Base-by-base conservation (phyloP, 2,113 vertebrate genomes). In the Anthoscopus minutus region DNA sequence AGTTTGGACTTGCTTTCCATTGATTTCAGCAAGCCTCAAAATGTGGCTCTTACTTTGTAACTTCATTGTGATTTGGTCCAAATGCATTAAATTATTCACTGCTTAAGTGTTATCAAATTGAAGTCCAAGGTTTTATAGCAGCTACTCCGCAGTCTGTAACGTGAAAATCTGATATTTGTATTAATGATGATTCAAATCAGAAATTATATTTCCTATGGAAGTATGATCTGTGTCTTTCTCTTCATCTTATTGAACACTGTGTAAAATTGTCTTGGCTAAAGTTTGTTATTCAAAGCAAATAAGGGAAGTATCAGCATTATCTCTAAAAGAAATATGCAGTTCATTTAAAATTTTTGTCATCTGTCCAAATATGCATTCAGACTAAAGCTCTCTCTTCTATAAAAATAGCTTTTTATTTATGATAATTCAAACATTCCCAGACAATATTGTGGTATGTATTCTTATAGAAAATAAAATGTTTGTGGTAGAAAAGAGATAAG, bases 351-450 rank as follows among this genome's bases (percentile, higher is more conserved):
- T 84, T 93, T 31, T 89, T 96, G 88, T 78, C 37, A 71, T 84
- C 22, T 66, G 33, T 89, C 89, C 83, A 94, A 90, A 64, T 61
- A 93, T 37, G 42, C 42, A 69, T 89, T 74, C 12, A 53, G 27
- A 78, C 54, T 40, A 37, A 93, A 74, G 3, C 48, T n/a, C 35
- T 18, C 9, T 35, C 10, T 65, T 74, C 28, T 79, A 79, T 50
- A 89, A 93, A 95, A 91, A 93, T 76, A 93, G 33, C 21, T 81
- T 85, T 69, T 16, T 84, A 92, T 89, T 91, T 89, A 89, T 15
- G 33, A 44, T 84, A 92, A 92, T 84, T 91, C 50, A 93, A 87
- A 78, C 81, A 76, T 92, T 93, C 83, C 91, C 91, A 95, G 40
- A 74, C 19, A 74, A 30, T 53, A 62, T 19, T 80, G 13, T 90